Evolutionary conservation across 2,888 invertebrate genomes (phyloP).

Genomic region (Bhutanitis thaidina): DNA sequence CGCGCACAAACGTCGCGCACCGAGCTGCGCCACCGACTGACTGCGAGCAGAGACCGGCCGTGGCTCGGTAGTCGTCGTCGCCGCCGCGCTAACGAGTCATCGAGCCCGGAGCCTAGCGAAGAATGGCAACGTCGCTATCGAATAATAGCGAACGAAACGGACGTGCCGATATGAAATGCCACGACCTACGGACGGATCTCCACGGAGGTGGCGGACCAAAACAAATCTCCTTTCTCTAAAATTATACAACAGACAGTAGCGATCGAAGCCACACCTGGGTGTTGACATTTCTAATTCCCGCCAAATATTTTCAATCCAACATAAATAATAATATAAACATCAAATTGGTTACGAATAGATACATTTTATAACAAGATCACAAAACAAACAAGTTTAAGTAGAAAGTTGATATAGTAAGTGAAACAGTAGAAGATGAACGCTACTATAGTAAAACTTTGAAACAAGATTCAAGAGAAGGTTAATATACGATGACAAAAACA

Average conservation of each 20-base stretch:
- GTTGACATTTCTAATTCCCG: too few relatives aligned
- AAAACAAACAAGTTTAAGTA: too few relatives aligned
- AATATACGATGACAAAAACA: too few relatives aligned
- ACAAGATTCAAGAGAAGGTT: too few relatives aligned
- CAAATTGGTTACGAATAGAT: too few relatives aligned
- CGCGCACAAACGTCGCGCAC: constrained; percentile 76
- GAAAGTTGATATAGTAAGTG: too few relatives aligned
- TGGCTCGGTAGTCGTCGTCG: constrained; percentile 37
- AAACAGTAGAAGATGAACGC: too few relatives aligned
- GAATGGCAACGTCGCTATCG: constrained; percentile 66
- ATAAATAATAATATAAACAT: too few relatives aligned
- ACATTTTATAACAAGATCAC: too few relatives aligned
- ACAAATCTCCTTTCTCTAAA: constrained; percentile 79
- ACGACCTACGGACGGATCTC: constrained; percentile 57
- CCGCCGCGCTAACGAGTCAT: constrained; percentile 32
- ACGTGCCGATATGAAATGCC: constrained; percentile 70
- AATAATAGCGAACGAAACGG: constrained; percentile 65
- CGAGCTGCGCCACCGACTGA: constrained; percentile 78
- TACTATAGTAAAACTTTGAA: too few relatives aligned
- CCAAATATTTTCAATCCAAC: too few relatives aligned
- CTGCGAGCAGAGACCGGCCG: constrained; percentile 50
- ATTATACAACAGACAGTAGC: constrained; percentile 73
- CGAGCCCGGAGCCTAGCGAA: constrained; percentile 45
- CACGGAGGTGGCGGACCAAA: constrained; percentile 71
- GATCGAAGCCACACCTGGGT: constrained; percentile 38